phyloP scores from a whole-genome alignment of 2,888 invertebrate genomes.

The Julus scandinavius region DNA sequence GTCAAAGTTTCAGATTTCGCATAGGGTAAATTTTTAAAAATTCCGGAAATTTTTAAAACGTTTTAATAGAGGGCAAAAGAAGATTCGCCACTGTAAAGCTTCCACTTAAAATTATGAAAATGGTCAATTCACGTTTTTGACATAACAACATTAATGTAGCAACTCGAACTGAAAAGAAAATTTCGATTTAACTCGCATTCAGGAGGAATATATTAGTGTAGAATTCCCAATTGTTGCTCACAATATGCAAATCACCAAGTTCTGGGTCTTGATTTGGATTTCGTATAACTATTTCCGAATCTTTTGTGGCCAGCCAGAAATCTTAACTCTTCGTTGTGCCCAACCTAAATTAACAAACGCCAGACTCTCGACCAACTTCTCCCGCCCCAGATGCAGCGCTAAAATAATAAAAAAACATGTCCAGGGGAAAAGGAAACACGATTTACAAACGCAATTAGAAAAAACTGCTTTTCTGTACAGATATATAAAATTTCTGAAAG shows the following conservation, averaged over 20 bases:
- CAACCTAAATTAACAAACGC: not conserved
- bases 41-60: too few species aligned
- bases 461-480: conserved; percentile 45
- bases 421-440: conserved; percentile 23
- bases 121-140: too few species aligned
- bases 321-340: not conserved
- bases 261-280: not conserved
- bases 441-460: conserved; percentile 46
- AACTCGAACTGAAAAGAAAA: too few species aligned
- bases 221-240: too few species aligned
- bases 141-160: too few species aligned
- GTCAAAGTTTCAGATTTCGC: too few species aligned
- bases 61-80: too few species aligned
- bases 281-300: not conserved
- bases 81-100: too few species aligned
- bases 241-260: not conserved
- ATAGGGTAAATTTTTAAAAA: too few species aligned
- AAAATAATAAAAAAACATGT: conserved; percentile 31
- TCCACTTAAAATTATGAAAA: too few species aligned
- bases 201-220: too few species aligned
- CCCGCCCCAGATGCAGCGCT: not conserved
- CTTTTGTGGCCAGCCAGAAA: not conserved
- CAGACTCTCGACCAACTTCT: not conserved
- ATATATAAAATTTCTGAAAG: conserved; percentile 42
- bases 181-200: too few species aligned